Evolutionary conservation across 2,113 vertebrate species (phyloP), one percentile per base, ranked within the genome.

Genomic region (Dissostichus mawsoni): DNA sequence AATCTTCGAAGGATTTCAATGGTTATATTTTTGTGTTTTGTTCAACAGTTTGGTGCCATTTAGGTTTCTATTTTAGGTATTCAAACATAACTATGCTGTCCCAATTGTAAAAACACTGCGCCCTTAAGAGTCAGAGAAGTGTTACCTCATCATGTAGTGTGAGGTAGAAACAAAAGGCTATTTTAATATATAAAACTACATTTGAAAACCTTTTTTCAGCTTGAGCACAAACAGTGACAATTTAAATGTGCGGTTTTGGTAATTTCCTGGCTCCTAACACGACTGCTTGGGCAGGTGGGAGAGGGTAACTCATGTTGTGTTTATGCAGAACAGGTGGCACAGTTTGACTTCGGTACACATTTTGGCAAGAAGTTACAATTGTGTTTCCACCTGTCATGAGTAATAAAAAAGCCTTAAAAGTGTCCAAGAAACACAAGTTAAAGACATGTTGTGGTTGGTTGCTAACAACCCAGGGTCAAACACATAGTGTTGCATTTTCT

Each of bases 241-340:
- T 17, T 41, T n/a, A 48, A 12, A 17, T 16, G 5, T 0, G 41
- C 50, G 48, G 14, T 18, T 52, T 50, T 4, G 29, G 56, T 76
- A 11, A 55, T 77, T 59, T 25, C 44, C 57, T 16, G 52, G 41
- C 56, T 61, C 29, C 23, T 52, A 36, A 57, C 41, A 36, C 14
- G 53, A 10, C 7, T 36, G 25, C 9, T 4, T 16, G 5, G 9
- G 50, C 36, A 64, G 45, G n/a, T 18, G 55, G 44, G 20, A 16
- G 0, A 48, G 45, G 1, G 44, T n/a, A 8, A 47, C 1, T 0
- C 41, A 20, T 36, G 20, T 13, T 48, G 65, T 58, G 44, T 52
- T 65, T 58, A 33, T 62, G 66, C 71, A 75, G 33, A 59, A 41
- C 36, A 33, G 74, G 52, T 5, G 36, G 14, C 12, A 29, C 8